A percentile compares a stretch with the other conserved stretches of the same genome.
Evolutionary conservation across 2,888 invertebrate species (phyloP).

Genomic region (Thecophora atra): DNA sequence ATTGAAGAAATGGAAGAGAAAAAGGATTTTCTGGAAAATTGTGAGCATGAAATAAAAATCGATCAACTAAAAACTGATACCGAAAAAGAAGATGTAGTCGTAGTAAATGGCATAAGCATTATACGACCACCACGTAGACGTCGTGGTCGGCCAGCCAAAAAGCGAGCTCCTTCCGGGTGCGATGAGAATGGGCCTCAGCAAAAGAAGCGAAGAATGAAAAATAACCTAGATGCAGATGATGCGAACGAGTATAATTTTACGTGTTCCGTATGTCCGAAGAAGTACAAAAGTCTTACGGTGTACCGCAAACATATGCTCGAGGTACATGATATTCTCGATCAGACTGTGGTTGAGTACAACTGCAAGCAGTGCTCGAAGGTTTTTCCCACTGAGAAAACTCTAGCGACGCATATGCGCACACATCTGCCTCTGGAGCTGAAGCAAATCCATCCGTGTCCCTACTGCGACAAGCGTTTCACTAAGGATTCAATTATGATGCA

Average conservation of each 20-base stretch:
- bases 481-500: constrained; percentile 51
- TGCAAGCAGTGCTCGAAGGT: constrained; percentile 47
- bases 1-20: constrained; percentile 17
- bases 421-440: constrained; percentile 52
- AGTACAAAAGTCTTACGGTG: constrained; percentile 46
- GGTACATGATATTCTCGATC: constrained; percentile 42
- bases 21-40: neutral
- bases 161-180: neutral
- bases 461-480: constrained; percentile 50
- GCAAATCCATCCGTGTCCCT: constrained; percentile 51
- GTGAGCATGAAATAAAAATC: neutral
- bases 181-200: neutral
- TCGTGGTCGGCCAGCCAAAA: constrained; percentile 26
- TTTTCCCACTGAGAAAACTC: constrained; percentile 43
- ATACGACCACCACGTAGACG: constrained; percentile 4
- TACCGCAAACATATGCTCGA: constrained; percentile 49
- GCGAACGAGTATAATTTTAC: constrained; percentile 32
- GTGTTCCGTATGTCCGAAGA: constrained; percentile 43
- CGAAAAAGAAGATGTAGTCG: neutral
- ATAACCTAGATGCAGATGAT: constrained; percentile 12
- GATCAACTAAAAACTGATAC: neutral
- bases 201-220: constrained; percentile 3
- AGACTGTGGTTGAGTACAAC: constrained; percentile 42
- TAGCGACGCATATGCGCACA: constrained; percentile 46
- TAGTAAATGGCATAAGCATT: neutral